Evolutionary conservation across 2,888 invertebrate species (phyloP), one percentile per base, ranked within the genome.

Genomic region (Pristionchus entomophagus): DNA sequence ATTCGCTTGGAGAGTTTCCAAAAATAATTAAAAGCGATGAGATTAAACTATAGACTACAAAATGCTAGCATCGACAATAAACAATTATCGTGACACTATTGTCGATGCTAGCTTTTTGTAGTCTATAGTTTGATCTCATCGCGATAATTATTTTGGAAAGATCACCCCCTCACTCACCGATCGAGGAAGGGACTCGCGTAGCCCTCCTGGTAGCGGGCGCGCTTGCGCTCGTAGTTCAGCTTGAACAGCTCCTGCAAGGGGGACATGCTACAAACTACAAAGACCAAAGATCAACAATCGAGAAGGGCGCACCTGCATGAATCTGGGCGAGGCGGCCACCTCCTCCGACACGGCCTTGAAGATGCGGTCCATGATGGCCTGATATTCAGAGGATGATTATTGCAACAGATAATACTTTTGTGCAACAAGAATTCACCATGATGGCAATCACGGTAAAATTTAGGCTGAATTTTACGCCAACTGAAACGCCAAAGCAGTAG

Each of bases 331-430:
- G 29, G 90, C 90, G 17, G 91, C 94, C 83, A 98, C 97, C 94
- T 97, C 97, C 93, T 98, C 98, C 93, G 97, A 97, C 88, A 99
- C 97, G 91, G 96, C 97, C 94, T 99, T 99, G 93, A 97, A 97
- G 93, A 99, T 97, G 92, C 98, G 96, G 94, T 99, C 98, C 95
- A 98, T 96, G 92, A 99, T 98, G 84, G 98, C 95, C 96, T 97
- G 94, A 45, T 86, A 73, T 65, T 17, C 22, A 8, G 12, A 56
- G 56, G 56, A 22, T 56, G 10, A 56, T 17, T 56, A 22, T 56
- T n/a, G n/a, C n/a, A n/a, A n/a, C n/a, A n/a, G n/a, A n/a, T n/a
- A n/a, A n/a, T n/a, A n/a, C n/a, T n/a, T n/a, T n/a, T n/a, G n/a
- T n/a, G n/a, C n/a, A n/a, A n/a, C n/a, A n/a, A n/a, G n/a, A n/a